These are phyloP conservation scores for Tenebrosternarchus preto DNA, from an alignment of 2,113 vertebrate genomes.

Conservation along the genomic window DNA sequence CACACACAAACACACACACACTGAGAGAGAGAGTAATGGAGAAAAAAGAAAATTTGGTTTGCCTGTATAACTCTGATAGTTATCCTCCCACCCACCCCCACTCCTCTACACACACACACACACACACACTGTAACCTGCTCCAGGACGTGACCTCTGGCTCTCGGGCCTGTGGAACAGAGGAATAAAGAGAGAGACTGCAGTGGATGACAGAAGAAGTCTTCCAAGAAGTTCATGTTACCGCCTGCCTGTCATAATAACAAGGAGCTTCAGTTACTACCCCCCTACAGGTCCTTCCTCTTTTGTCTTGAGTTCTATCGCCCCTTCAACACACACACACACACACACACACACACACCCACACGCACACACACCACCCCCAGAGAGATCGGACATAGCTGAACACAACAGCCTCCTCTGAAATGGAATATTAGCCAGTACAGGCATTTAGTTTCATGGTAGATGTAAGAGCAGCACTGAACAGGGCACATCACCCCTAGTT, in stretches of 20 bases:
- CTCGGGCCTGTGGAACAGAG: constrained; percentile 64
- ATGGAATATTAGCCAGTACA: constrained; percentile 81
- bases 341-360: constrained; percentile 32
- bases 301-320: constrained; percentile 80
- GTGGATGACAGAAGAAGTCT: constrained; percentile 86
- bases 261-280: constrained; percentile 88
- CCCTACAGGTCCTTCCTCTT: constrained; percentile 87
- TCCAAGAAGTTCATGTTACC: constrained; percentile 98
- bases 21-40: too few relatives aligned
- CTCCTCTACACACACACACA: constrained; percentile 28
- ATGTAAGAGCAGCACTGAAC: not conserved
- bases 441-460: constrained; percentile 40
- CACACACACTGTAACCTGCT: constrained; percentile 73
- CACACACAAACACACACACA: too few relatives aligned
- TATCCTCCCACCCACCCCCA: constrained; percentile 32
- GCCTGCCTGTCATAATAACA: constrained; percentile 80
- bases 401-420: constrained; percentile 86
- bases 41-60: constrained; percentile 30
- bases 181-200: constrained; percentile 85
- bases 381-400: constrained; percentile 83
- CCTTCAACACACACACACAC: constrained; percentile 59
- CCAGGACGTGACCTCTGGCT: constrained; percentile 80
- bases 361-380: constrained; percentile 42
- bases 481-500: constrained; percentile 41
- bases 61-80: constrained; percentile 56